Evolutionary conservation across 2,888 invertebrate species (phyloP), one percentile per base, ranked within the genome.

Genomic region (Itoplectis maculator): DNA sequence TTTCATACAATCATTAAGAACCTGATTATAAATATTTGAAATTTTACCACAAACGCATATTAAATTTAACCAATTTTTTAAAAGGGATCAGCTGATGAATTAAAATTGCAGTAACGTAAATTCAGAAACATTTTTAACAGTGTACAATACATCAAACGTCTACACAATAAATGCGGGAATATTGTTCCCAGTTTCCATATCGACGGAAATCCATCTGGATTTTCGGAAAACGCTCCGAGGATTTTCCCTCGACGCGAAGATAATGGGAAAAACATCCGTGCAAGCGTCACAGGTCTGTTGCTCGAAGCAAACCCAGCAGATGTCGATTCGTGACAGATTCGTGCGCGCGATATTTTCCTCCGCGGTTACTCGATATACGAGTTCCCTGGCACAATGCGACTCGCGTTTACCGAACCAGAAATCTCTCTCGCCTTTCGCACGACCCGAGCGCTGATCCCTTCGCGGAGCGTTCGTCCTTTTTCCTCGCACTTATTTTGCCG

Each of bases 241-340:
- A 78, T 82, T 63, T 69, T 68, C 49, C 72, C 63, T 56, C 63
- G 1, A 45, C 18, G 23, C 40, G 29, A 65, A 47, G 7, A 73
- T 47, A 73, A 65, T 73, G 54, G 40, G 47, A 42, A 37, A 42
- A 23, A 15, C 18, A 45, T 65, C 35, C 66, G 15, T 15, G 65
- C 13, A 9, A 9, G n/a, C 9, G n/a, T n/a, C 13, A n/a, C n/a
- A n/a, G n/a, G 18, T 40, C 8, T 18, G 15, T 9, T 9, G 65
- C 45, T 65, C 15, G 18, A 51, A 29, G 45, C 51, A 9, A 63
- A 70, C 75, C 49, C 45, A 63, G 68, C 73, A 85, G 84, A 85
- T 81, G 83, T 51, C 70, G 73, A 83, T 86, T 79, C 77, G 37
- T 79, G 72, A 76, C 80, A 66, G 73, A 77, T 82, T 54, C 68